Evolutionary conservation across 2,888 invertebrate species (phyloP).

Genomic region (Ferdinandea cuprea): DNA sequence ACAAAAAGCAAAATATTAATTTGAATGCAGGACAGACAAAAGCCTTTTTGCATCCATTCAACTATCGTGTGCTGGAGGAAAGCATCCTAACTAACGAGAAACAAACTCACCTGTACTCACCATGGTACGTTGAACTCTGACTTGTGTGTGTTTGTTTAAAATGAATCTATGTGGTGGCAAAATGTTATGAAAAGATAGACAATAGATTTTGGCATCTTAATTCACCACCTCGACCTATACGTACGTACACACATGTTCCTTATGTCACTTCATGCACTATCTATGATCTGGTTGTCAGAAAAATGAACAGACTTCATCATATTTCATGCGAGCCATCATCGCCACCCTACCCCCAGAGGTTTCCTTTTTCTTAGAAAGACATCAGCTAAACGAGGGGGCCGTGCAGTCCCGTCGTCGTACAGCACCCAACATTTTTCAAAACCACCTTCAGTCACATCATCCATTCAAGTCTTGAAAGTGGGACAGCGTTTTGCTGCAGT

Average conservation of each 20-base stretch:
- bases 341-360: neutral
- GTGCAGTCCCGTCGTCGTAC: no score
- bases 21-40: slow-evolving; percentile 28
- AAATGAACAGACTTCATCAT: slow-evolving; percentile 53
- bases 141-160: neutral
- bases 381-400: slow-evolving; percentile 1
- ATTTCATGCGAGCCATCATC: neutral
- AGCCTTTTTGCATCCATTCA: neutral
- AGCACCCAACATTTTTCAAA: slow-evolving; percentile 44
- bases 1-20: slow-evolving; percentile 43
- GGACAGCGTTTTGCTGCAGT: slow-evolving; percentile 39
- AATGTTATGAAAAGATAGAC: slow-evolving; percentile 40
- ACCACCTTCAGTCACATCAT: slow-evolving; percentile 36
- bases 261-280: slow-evolving; percentile 30
- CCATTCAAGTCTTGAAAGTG: slow-evolving; percentile 54
- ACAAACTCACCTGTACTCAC: neutral
- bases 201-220: slow-evolving; percentile 32
- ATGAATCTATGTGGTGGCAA: slow-evolving; percentile 11
- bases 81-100: neutral
- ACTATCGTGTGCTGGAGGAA: neutral
- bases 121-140: slow-evolving; percentile 21
- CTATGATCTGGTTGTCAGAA: slow-evolving; percentile 47
- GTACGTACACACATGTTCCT: neutral
- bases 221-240: slow-evolving; percentile 36
- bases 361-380: neutral